Conservation (phyloP, 2,113 vertebrate species). For the Leptosomus discolor region DNA sequence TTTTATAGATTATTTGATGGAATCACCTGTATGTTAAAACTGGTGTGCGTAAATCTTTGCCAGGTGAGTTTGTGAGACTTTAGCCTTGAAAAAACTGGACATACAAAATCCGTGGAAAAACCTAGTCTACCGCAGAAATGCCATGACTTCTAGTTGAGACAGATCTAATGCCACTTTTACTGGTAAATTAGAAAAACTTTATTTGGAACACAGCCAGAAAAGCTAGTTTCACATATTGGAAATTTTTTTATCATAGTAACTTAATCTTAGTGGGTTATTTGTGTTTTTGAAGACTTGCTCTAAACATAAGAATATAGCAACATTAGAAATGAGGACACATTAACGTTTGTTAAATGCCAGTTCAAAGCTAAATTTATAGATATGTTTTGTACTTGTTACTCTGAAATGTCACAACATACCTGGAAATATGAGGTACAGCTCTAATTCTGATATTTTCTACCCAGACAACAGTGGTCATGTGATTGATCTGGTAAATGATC, state of each 20-base stretch:
- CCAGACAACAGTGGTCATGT: slow-evolving; percentile 87
- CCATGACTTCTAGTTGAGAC: not conserved
- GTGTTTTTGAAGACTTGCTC: not conserved
- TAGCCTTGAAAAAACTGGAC: not conserved
- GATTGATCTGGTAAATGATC: slow-evolving; percentile 91
- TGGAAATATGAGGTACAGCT: not conserved
- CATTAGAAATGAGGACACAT: not conserved
- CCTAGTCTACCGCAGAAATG: not conserved
- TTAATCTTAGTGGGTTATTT: not conserved
- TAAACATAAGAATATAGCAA: not conserved
- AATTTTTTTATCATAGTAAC: not conserved
- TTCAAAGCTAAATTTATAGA: not conserved
- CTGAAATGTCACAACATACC: not conserved
- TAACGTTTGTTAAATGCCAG: not conserved
- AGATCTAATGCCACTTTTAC: not conserved
- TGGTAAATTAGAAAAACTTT: not conserved
- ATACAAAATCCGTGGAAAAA: not conserved
- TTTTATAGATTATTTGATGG: not conserved
- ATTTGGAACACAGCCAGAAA: not conserved
- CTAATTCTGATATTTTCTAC: not conserved
- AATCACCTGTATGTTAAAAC: not conserved
- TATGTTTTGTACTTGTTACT: not conserved
- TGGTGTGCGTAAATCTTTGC: not conserved
- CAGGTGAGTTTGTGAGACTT: not conserved
- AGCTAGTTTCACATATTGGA: not conserved